phyloP scores from a whole-genome alignment of 2,113 vertebrate genomes.

The Tachycineta bicolor region DNA sequence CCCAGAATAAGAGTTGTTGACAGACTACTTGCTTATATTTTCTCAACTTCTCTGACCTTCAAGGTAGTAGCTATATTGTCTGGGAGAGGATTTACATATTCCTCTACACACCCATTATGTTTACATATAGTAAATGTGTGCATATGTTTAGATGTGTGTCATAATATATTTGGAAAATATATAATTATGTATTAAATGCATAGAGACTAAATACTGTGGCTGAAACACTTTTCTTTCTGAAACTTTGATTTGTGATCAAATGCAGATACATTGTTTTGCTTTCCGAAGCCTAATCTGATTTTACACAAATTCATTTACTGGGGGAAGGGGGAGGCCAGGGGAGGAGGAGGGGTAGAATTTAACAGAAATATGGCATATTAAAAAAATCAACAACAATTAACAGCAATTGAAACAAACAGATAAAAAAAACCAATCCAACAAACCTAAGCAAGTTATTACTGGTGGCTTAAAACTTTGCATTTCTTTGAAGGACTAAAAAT shows the following conservation, averaged over 20 bases:
- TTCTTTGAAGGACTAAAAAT: not conserved
- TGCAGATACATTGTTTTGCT: not conserved
- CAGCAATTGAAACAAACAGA: not conserved
- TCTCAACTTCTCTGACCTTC: not conserved
- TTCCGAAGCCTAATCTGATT: not conserved
- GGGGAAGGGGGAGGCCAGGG: accelerated
- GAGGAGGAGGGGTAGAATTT: not conserved
- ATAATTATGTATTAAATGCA: not conserved
- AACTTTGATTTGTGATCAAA: not conserved
- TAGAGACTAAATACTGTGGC: not conserved
- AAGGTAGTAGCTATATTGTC: not conserved
- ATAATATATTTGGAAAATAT: not conserved
- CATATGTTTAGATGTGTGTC: not conserved
- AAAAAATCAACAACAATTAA: not conserved
- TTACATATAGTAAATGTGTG: not conserved
- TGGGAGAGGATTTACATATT: not conserved
- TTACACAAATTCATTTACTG: not conserved
- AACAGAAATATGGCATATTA: not conserved
- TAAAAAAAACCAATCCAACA: not conserved
- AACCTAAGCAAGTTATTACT: not conserved
- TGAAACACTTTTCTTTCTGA: not conserved
- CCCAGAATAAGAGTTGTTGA: not conserved
- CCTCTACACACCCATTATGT: not conserved
- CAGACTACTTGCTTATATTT: not conserved
- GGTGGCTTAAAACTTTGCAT: not conserved